Base-by-base conservation (phyloP, 2,888 invertebrate genomes). In the Busseola fusca region DNA sequence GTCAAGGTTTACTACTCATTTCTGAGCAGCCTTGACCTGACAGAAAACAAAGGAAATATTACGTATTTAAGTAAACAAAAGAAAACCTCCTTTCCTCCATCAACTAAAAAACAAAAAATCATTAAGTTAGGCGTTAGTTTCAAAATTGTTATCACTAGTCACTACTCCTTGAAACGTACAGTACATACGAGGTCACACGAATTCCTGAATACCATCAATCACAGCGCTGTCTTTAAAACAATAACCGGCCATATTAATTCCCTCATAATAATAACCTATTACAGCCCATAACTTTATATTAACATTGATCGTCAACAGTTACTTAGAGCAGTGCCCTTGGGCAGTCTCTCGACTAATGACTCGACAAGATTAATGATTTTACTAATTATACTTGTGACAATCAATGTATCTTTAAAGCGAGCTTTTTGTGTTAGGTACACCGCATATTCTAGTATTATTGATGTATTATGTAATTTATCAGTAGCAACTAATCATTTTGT, bases 331-430 rank as follows among this genome's bases (percentile, higher is more conserved):
- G 74, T 92, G 93, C 92, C 94, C 94, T 94, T 94, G 94, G 92
- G 92, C 93, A 89, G 87, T 88, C 87, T 90, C 88, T 89, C 86
- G 86, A 85, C 92, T 95, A 95, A 95, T 94, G 94, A 91, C 91
- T 89, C 74, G 76, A 76, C 79, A 93, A 93, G 95, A 95, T 95
- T 94, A 92, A 95, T 95, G 94, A 91, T 92, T 92, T 91, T 78
- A 92, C 93, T 95, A 95, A 95, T 95, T 94, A 94, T 87, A 90
- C 87, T 88, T 88, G 93, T 90, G 95, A 95, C 95, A 95, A 94
- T 93, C 91, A 91, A 91, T 91, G 91, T 90, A 88, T 87, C 90
- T 93, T 88, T 88, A 88, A 91, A 90, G 71, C 58, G 69, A 82
- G 88, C 87, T 93, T 93, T 93, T 93, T 92, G 88, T 92, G 79